Conservation (phyloP, 2,888 invertebrate species). For the Limnephilus auricula region DNA sequence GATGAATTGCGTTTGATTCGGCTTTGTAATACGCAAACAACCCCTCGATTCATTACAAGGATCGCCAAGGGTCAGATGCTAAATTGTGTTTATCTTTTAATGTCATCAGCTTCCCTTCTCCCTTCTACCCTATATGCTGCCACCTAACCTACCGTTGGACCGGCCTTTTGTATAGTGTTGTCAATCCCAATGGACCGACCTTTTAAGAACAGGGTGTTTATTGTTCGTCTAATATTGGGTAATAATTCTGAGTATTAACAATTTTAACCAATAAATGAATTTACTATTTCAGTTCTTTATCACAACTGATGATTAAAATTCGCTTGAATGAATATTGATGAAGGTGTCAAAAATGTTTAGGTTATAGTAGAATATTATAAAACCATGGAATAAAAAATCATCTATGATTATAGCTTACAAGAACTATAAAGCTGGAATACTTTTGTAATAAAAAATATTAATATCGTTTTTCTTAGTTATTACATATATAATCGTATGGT, state of each 20-base stretch:
- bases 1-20: slow-evolving; percentile 19
- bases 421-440: no score
- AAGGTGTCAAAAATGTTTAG: not conserved
- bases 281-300: not conserved
- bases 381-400: not conserved
- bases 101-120: slow-evolving; percentile 64
- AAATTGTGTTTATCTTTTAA: slow-evolving; percentile 66
- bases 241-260: not conserved
- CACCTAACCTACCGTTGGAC: not conserved
- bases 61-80: slow-evolving; percentile 58
- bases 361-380: not conserved
- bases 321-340: not conserved
- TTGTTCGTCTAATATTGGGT: not conserved
- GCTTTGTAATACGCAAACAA: slow-evolving; percentile 34
- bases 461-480: no score
- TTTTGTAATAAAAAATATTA: no score
- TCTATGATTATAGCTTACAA: no score
- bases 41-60: slow-evolving; percentile 51
- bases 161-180: slow-evolving; percentile 25
- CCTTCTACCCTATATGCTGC: not conserved
- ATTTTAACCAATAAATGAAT: not conserved
- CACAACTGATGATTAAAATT: not conserved
- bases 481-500: no score
- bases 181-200: slow-evolving; percentile 44
- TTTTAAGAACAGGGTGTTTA: slow-evolving; percentile 35